A percentile compares a stretch with the other conserved stretches of the same genome.
phyloP scores from a whole-genome alignment of 92 coral and sea anemone species.

The Nematostella vectensis region DNA sequence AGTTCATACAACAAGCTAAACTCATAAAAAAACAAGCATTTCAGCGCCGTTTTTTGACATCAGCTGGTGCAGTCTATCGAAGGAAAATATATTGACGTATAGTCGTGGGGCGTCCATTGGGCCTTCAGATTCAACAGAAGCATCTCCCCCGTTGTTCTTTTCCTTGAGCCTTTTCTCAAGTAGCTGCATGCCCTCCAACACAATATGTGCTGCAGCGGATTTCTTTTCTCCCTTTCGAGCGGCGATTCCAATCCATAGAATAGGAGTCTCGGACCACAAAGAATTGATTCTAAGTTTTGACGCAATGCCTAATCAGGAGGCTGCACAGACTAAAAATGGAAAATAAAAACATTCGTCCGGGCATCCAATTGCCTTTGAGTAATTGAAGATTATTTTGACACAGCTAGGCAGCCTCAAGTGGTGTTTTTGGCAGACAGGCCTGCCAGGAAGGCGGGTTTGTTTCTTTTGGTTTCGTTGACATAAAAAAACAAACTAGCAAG shows the following conservation, averaged over 20 bases:
- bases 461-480: too few species aligned
- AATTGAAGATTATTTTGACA: too few species aligned
- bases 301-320: slow-evolving; percentile 9
- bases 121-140: too few species aligned
- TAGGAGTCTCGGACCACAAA: slow-evolving; percentile 6
- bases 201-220: slow-evolving; percentile 11
- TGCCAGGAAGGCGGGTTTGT: too few species aligned
- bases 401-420: too few species aligned
- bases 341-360: slow-evolving; percentile 16
- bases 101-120: slow-evolving; percentile 7
- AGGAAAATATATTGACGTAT: slow-evolving; percentile 9
- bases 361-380: slow-evolving; percentile 10
- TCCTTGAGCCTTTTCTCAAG: too few species aligned
- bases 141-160: too few species aligned
- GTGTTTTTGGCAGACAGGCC: too few species aligned
- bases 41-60: slow-evolving; percentile 9
- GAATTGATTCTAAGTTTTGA: slow-evolving; percentile 6
- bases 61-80: slow-evolving; percentile 13
- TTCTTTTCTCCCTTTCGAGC: slow-evolving; percentile 10
- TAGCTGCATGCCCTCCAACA: slow-evolving; percentile 15
- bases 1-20: slow-evolving; percentile 19
- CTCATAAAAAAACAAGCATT: slow-evolving; percentile 19
- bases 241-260: slow-evolving; percentile 10
- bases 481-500: too few species aligned
- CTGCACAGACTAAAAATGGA: slow-evolving; percentile 6